Evolutionary conservation across 2,113 vertebrate species (phyloP), one percentile per base, ranked within the genome.

Genomic region (Poecilia latipinna): DNA sequence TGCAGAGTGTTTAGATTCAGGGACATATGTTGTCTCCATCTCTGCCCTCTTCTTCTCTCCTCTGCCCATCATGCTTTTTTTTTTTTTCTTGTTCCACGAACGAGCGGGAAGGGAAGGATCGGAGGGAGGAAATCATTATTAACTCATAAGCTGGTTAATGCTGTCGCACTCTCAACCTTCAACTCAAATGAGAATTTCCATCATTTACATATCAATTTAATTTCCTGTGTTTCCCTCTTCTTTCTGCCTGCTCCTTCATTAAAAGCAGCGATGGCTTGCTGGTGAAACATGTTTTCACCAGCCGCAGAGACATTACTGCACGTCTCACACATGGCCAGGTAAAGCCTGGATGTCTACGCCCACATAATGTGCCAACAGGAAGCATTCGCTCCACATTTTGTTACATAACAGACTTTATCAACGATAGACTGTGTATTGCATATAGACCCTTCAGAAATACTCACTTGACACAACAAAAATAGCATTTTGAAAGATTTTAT

Each of bases 181-280:
- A 89, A 90, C 91, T 90, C 89, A 92, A 94, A 94, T 90, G 87
- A 93, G 90, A 91, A 90, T 92, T 90, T 91, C 86, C 78, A 79
- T 90, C 87, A 94, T 94, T 94, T 93, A 92, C 92, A 93, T 94
- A 94, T 92, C 91, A 92, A 90, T 93, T 93, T 91, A 89, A 91
- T 94, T 94, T 93, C 91, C 90, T 89, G 89, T 88, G 60, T 88
- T 77, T 84, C 80, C 80, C 57, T 39, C 39, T 31, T 8, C 10
- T 31, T 61, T 68, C 48, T 57, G 75, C 57, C 72, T 80, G 83
- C 79, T 48, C 83, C 81, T 90, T 87, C 89, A 92, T 93, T 92
- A 91, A 91, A 91, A 88, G 85, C 82, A 76, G 82, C 86, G 84
- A 92, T 85, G 89, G 83, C 84, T 87, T 75, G 72, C 81, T 61